Base-by-base conservation (phyloP, 1,140 invertebrate genomes). In the Muscidifurax raptorellus region DNA sequence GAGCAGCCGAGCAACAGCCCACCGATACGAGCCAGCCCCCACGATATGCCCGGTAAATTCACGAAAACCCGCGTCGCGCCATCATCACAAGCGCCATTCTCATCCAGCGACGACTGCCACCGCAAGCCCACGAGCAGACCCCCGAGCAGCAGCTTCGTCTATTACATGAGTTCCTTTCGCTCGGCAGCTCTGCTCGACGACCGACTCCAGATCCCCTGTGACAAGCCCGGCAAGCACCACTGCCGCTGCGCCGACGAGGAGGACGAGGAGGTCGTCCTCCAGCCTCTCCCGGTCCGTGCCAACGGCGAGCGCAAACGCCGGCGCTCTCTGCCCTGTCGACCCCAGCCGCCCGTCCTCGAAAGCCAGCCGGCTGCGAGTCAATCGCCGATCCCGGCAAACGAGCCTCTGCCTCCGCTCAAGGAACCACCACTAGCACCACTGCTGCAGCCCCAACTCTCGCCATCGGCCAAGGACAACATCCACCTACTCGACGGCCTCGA, bases 191-290 rank as follows among this genome's bases (percentile, higher is more conserved):
- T 96, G 47, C 91, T 96, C 36, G 95, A 96, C 88, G 96, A 96
- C 86, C 93, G 96, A 80, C 95, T 96, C 93, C 94, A 95, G 84
- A 95, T 95, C 6, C 93, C 94, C 2, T 96, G 96, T 91, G 95
- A 95, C 80, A 94, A 95, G 86, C 95, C 95, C 66, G 96, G 96
- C 74, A 96, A 96, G 88, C 95, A 96, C 86, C 94, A 95, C 84
- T 96, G 95, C 91, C 94, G 90, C 44, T 95, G 94, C 87, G 95
- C 95, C 86, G 95, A 95, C 32, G 95, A 95, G 78, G 93, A 93
- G 27, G 85, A 79, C 47, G 90, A 85, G 92, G 93, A 64, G 89
- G 88, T 88, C 0, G 89, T 89, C 9, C 89, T 90, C 7, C 87
- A 89, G 67, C 86, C 90, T 2, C 86, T 90, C n/a, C 89, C 89